A percentile compares a stretch with the other conserved stretches of the same genome.
Evolutionary conservation across 2,888 invertebrate species (phyloP).

Genomic region (Standfussiana lucernea): DNA sequence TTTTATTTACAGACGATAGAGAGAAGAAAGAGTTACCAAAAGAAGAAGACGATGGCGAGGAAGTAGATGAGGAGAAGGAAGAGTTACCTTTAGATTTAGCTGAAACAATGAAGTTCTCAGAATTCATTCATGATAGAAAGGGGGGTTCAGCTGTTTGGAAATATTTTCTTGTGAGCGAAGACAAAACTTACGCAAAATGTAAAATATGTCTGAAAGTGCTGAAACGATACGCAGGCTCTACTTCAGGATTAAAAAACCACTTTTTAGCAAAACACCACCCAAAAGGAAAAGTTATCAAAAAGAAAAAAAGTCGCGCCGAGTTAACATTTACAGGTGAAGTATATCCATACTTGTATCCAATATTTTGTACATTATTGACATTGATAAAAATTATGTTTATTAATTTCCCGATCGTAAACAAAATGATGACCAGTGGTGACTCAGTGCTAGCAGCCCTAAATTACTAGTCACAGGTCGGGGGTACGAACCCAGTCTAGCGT

Average conservation of each 20-base stretch:
- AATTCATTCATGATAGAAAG: conserved; percentile 24
- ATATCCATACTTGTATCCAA: too few relatives aligned
- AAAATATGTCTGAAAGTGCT: conserved; percentile 35
- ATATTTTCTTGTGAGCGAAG: conserved; percentile 19
- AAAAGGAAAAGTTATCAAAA: background rate
- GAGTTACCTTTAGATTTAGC: background rate
- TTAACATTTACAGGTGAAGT: conserved; percentile 23
- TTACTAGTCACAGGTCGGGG: too few relatives aligned
- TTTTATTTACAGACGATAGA: conserved; percentile 12
- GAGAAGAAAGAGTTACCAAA: conserved; percentile 5
- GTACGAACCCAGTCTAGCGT: too few relatives aligned
- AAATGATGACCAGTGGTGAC: too few relatives aligned
- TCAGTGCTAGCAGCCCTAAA: too few relatives aligned
- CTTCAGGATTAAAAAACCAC: conserved; percentile 21
- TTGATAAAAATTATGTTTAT: too few relatives aligned
- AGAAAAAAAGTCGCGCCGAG: background rate
- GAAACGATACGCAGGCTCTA: conserved; percentile 20
- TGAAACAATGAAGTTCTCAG: conserved; percentile 11
- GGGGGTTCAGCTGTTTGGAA: conserved; percentile 29
- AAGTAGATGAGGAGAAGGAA: background rate
- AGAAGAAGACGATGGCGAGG: background rate
- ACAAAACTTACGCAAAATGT: conserved; percentile 33
- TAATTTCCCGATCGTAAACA: too few relatives aligned
- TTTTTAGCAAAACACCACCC: conserved; percentile 11
- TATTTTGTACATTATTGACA: background rate